Conservation (phyloP, 2,888 invertebrate species). For the Lepetodrilus schrolli region DNA sequence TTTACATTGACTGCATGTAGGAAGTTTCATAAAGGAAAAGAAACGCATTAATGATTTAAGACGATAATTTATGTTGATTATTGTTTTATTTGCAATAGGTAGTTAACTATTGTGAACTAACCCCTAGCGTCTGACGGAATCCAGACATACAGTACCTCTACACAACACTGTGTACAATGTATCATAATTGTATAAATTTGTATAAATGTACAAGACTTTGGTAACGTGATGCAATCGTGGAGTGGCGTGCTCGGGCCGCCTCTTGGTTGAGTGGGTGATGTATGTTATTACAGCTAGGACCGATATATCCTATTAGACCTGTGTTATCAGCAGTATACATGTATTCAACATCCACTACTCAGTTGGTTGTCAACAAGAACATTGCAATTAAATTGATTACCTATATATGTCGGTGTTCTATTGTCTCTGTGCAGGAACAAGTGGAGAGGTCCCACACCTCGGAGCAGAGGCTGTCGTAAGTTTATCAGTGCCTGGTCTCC, state of each 20-base stretch:
- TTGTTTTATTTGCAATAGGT: not conserved
- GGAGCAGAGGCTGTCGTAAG: too few species aligned
- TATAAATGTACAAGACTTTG: not conserved
- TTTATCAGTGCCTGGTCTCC: too few species aligned
- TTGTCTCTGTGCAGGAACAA: too few species aligned
- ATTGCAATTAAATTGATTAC: conserved; percentile 20
- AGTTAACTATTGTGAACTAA: not conserved
- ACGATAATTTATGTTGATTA: not conserved
- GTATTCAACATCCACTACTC: conserved; percentile 14
- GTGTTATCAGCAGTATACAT: conserved; percentile 3
- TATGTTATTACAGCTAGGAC: too few species aligned
- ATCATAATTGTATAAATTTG: conserved; percentile 25
- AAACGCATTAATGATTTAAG: too few species aligned
- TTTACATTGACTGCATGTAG: too few species aligned
- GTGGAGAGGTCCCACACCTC: too few species aligned
- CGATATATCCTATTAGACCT: not conserved
- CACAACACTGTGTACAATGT: conserved; percentile 1
- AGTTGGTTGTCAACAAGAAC: conserved; percentile 25
- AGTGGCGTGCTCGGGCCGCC: too few species aligned
- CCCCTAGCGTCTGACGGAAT: not conserved
- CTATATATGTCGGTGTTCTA: too few species aligned
- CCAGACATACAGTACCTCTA: not conserved
- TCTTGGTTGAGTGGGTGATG: too few species aligned
- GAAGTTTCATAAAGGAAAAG: too few species aligned
- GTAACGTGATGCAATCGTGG: conserved; percentile 14